Evolutionary conservation across 1,140 invertebrate genomes (phyloP), one percentile per base, ranked within the genome.

Genomic region (Drosophila sucinea): DNA sequence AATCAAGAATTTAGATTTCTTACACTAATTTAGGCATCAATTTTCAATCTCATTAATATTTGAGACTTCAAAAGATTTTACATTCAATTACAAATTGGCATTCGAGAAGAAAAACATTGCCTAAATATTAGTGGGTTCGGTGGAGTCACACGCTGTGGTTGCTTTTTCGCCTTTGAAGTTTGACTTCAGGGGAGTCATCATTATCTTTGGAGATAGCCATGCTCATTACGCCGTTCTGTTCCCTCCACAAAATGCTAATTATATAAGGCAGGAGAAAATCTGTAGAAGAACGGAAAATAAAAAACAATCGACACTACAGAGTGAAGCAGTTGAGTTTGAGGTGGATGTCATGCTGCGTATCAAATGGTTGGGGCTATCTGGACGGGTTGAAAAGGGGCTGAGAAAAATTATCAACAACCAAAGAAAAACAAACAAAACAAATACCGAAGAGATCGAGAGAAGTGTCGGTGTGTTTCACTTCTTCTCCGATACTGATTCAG

Each of bases 381-480:
- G 54, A 56, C 10, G 29, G 29, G 29, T 56, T n/a, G 29, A 56
- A 69, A 85, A 82, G 79, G 73, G 77, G 79, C 83, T 61, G 79
- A 86, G 82, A 86, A 71, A 86, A 87, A 86, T 83, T 73, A 86
- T 87, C 83, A 86, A 71, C 75, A 86, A 79, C 44, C 23, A 51
- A 51, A 51, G 44, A 51, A 51, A 51, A 51, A 51, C 44, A 51
- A 51, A 65, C 79, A 73, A 84, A 77, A 79, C 68, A 78, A 71
- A 69, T 58, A 67, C 61, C 55, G 54, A 8, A 51, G 67, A 70
- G 35, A 67, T 17, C 17, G 63, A 69, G 57, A 23, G 51, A 41
- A n/a, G 40, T 41, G 3, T n/a, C 2, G n/a, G n/a, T 41, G 40
- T 41, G n/a, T 35, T 29, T 51, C 44, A 60, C 57, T 60, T 60